Evolutionary conservation across 2,113 vertebrate species (phyloP), one percentile per base, ranked within the genome.

Genomic region (Toxostoma redivivum): DNA sequence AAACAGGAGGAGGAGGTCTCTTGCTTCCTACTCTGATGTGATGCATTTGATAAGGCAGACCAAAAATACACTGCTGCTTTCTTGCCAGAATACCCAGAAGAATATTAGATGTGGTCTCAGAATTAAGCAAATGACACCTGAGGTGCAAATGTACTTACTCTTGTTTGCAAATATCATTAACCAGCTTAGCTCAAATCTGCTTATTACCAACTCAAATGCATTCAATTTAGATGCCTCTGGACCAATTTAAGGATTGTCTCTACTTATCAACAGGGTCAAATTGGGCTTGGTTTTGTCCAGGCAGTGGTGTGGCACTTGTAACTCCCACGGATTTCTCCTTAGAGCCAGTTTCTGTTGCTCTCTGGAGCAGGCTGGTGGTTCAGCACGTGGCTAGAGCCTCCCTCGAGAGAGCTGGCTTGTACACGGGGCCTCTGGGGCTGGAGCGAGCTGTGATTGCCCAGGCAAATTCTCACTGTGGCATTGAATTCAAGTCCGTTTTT

Each of bases 341-440:
- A 6, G 37, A 56, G 84, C 23, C n/a, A 19, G 23, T 74, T 74
- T 53, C 45, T 73, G 13, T n/a, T 81, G 48, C 38, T 47, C 18
- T 53, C 51, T 90, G 60, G 53, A 40, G 6, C 5, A 20, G n/a
- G 24, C 64, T 50, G 57, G 7, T 50, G 15, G 2, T 35, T 48
- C 0, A 0, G 33, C 0, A 0, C 31, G 23, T 0, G 0, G 12
- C 54, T 2, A 0, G 25, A 62, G 23, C 71, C 60, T 80, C 35
- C 1, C n/a, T 10, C 0, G 0, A 1, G 24, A 7, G 3, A 42
- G 13, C 69, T 58, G 73, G 30, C 5, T 12, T 60, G 5, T 9
- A 25, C 53, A 5, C 2, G 0, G 25, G 28, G 9, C 27, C n/a
- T 76, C 44, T 20, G 35, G 10, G 30, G 10, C 5, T 44, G 37